Base-by-base conservation (phyloP, 2,797 vertebrate genomes). In the Limnodromus scolopaceus region DNA sequence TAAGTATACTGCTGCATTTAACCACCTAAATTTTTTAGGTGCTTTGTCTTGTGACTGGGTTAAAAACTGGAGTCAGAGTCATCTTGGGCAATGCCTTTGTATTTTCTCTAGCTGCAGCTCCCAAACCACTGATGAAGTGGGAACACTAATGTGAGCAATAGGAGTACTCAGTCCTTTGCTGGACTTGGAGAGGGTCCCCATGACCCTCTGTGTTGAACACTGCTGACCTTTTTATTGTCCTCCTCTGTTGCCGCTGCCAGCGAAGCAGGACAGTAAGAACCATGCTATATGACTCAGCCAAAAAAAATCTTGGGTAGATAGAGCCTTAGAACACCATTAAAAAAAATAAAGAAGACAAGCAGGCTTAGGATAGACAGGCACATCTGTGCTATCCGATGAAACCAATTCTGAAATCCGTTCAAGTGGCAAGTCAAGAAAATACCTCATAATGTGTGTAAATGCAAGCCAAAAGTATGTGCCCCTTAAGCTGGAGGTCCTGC, bases 41-140 rank as follows among this genome's bases (percentile, higher is more conserved):
- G 12, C 25, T 90, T 94, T 85, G 30, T 10, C 17, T 68, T 87
- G 20, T 78, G 79, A 30, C 16, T 55, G 36, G 45, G 24, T 78
- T 93, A 54, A 72, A 88, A 80, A 70, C 23, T 38, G 36, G 55
- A n/a, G 12, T 25, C 34, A 32, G 69, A 46, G 24, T 38, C 7
- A 4, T 39, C 68, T 75, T 85, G 27, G 32, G 18, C 12, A 70
- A 32, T 46, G 18, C 18, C 34, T 68, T 87, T 6, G 0, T 74
- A 9, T 84, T 91, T 89, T 84, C 55, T 77, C 18, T 41, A 84
- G 89, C 70, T 83, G 16, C 28, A 65, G 57, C 28, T 88, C 63
- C 6, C 9, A 83, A 92, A 43, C 61, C 24, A 51, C 23, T 43
- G 58, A 13, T 85, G 66, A 69, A 91, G 32, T 51, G 34, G 18